Evolutionary conservation across 2,888 invertebrate species (phyloP).

Genomic region (Osedax fenrisi): DNA sequence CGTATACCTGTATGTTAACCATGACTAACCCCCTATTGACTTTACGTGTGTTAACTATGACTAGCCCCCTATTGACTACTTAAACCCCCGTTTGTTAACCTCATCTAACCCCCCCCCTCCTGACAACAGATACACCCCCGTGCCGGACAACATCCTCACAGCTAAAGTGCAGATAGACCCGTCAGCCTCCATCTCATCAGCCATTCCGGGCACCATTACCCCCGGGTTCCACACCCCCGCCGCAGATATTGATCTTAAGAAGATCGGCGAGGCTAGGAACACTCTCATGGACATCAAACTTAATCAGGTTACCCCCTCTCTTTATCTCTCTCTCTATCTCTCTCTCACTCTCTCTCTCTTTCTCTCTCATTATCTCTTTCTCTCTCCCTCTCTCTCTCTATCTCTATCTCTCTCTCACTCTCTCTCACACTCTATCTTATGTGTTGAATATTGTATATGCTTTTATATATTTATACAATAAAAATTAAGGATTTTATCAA

Average conservation of each 20-base stretch:
- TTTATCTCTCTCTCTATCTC: too few species aligned
- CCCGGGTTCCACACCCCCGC: constrained; percentile 52
- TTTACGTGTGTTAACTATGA: too few species aligned
- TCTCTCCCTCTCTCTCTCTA: too few species aligned
- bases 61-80: too few species aligned
- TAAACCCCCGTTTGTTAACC: not conserved
- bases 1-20: too few species aligned
- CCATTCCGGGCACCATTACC: constrained; percentile 43
- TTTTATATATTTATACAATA: too few species aligned
- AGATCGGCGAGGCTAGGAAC: constrained; percentile 88
- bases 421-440: too few species aligned
- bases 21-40: too few species aligned
- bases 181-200: constrained; percentile 53
- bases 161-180: constrained; percentile 53
- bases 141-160: constrained; percentile 89
- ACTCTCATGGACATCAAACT: constrained; percentile 97
- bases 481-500: too few species aligned
- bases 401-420: too few species aligned
- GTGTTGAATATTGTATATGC: too few species aligned
- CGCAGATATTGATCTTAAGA: constrained; percentile 79
- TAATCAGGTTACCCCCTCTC: constrained; percentile 59
- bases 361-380: not conserved
- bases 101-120: not conserved
- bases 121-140: constrained; percentile 75
- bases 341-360: too few species aligned